phyloP scores from a whole-genome alignment of 1,140 invertebrate genomes.

The Neodiprion pinetum region DNA sequence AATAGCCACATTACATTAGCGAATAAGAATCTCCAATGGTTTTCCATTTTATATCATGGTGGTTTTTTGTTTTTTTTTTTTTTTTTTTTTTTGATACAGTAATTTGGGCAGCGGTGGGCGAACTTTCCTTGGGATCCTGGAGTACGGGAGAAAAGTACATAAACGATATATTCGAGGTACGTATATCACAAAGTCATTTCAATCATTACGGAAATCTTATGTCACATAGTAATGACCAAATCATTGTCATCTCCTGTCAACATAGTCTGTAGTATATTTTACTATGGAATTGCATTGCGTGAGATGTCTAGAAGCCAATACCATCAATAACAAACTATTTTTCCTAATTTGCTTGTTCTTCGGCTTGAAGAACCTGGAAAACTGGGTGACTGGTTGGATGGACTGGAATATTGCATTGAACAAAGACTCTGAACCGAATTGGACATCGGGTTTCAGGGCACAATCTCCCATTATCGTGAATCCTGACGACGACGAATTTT shows the following conservation, averaged over 20 bases:
- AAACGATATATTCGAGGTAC: conserved; percentile 73
- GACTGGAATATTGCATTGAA: conserved; percentile 81
- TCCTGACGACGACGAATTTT: conserved; percentile 64
- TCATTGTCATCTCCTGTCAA: too few relatives aligned
- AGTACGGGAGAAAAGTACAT: conserved; percentile 73
- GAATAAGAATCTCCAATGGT: conserved; percentile 70
- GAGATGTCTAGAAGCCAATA: too few relatives aligned
- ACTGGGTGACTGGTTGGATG: conserved; percentile 69
- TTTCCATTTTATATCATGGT: conserved; percentile 44
- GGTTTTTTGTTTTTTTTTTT: conserved; percentile 20
- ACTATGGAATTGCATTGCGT: too few relatives aligned
- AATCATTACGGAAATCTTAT: too few relatives aligned
- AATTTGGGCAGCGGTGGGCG: conserved; percentile 52
- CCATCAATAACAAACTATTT: not conserved
- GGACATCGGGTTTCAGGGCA: conserved; percentile 72
- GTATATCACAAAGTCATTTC: conserved; percentile 27
- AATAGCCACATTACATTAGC: conserved; percentile 67
- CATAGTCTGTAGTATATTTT: too few relatives aligned
- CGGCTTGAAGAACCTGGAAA: conserved; percentile 59
- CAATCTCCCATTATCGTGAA: conserved; percentile 76
- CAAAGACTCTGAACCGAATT: conserved; percentile 72
- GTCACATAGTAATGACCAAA: too few relatives aligned
- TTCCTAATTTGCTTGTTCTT: conserved; percentile 18
- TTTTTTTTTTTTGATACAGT: conserved; percentile 35
- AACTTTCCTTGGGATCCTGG: conserved; percentile 77